Conservation (phyloP, 2,113 vertebrate species). For the Limanda limanda region DNA sequence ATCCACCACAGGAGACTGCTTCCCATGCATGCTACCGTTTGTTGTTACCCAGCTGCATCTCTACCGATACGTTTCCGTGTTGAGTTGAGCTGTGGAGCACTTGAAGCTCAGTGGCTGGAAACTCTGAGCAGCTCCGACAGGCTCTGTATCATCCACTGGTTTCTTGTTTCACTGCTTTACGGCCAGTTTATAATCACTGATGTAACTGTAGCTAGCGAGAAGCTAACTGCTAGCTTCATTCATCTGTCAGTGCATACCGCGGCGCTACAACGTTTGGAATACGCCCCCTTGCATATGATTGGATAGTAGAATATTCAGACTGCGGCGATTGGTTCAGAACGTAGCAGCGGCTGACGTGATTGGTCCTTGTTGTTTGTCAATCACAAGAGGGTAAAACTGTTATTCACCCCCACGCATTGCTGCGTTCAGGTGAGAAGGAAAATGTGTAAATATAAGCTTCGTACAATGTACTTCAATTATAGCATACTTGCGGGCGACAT, state of each 20-base stretch:
- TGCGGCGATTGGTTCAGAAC: slow-evolving; percentile 38
- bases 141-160: not conserved
- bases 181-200: not conserved
- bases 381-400: not conserved
- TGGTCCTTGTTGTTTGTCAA: slow-evolving; percentile 3
- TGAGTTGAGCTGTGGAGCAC: not conserved
- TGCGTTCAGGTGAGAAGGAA: slow-evolving; percentile 22
- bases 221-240: slow-evolving; percentile 20
- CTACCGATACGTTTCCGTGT: not conserved
- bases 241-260: slow-evolving; percentile 5
- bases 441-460: not conserved
- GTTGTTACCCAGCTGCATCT: slow-evolving; percentile 36
- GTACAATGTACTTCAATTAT: not conserved
- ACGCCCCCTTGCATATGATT: slow-evolving; percentile 42
- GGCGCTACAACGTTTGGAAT: not conserved
- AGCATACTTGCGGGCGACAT: not conserved
- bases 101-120: not conserved
- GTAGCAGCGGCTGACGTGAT: not conserved
- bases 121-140: no score
- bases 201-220: not conserved
- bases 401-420: slow-evolving; percentile 26
- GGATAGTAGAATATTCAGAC: not conserved
- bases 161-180: not conserved
- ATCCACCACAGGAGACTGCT: slow-evolving; percentile 7
- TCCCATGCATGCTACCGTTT: slow-evolving; percentile 58